phyloP scores from a whole-genome alignment of 2,797 vertebrate species.

The Paguma larvata region DNA sequence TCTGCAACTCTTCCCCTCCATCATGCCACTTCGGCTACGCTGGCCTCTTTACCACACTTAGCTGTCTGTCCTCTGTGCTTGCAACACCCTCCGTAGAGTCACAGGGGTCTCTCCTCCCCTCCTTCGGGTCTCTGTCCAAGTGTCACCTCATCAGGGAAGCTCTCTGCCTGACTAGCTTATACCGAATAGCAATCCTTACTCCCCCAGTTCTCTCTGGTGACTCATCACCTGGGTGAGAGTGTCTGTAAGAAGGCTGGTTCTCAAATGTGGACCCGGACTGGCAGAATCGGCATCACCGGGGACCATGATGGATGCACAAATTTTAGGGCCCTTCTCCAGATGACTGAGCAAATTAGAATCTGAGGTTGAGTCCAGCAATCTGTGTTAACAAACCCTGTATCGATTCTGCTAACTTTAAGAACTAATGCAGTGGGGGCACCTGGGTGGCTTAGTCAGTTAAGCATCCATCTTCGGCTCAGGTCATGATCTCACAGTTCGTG shows the following conservation, averaged over 20 bases:
- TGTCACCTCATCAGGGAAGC: neutral
- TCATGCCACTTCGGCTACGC: neutral
- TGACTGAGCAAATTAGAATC: neutral
- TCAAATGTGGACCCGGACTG: neutral
- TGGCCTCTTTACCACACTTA: neutral
- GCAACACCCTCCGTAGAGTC: neutral
- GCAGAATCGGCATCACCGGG: neutral
- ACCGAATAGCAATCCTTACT: neutral
- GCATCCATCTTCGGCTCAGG: too few relatives aligned
- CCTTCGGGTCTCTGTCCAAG: neutral
- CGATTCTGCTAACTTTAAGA: neutral
- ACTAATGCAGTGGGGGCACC: too few relatives aligned
- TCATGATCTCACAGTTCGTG: too few relatives aligned
- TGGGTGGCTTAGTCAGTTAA: too few relatives aligned
- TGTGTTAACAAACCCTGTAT: neutral
- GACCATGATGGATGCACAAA: neutral
- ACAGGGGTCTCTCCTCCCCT: neutral
- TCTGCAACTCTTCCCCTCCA: too few relatives aligned
- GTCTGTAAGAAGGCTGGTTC: neutral
- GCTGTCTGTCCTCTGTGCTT: neutral
- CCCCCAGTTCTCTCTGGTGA: neutral
- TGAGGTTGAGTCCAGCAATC: neutral
- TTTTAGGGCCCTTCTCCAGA: neutral
- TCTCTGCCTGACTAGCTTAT: neutral
- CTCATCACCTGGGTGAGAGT: rapidly evolving